Evolutionary conservation across 2,888 invertebrate genomes (phyloP), one percentile per base, ranked within the genome.

Genomic region (Aleiodes leptofemur): DNA sequence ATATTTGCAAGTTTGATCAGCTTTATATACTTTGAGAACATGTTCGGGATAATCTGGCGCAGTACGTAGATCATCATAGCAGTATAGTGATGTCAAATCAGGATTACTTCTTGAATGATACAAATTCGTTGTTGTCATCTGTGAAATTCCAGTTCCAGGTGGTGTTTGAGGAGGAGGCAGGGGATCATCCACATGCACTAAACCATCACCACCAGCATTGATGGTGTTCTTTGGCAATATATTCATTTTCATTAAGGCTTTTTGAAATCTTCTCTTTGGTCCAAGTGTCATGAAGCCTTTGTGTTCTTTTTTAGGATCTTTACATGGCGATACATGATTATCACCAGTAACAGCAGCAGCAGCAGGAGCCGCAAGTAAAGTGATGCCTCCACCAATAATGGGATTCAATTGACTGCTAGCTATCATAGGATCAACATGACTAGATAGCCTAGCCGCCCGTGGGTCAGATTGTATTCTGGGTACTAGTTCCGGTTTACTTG

Each of bases 1-100:
- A 91, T 98, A 99, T 91, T 99, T 98, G 92, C 96, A 99, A 55
- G 97, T 97, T 91, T 99, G 99, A 91, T 99, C 99, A 38, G 97
- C 95, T 91, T 96, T 96, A 91, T 94, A 99, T 71, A 96, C 96
- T 91, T 99, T 99, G 64, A 99, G 92, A 48, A 99, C 99, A 91
- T 99, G 98, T 89, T 99, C 98, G 3, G 98, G 98, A 89, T 95
- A 96, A 89, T 97, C 97, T 13, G 95, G 92, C 71, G 94, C 93
- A 23, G 23, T 23, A 82, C 95, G 92, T 69, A 93, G 91, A 85
- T 96, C 96, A 86, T 96, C 96, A 90, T 96, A 96, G 86, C 95
- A 95, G 76, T 88, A 89, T 55, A 94, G 92, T 73, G 94, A 94
- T 89, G 95, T 95, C 80, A 97, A 91, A 90, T 97, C 97, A 9